A percentile compares a stretch with the other conserved stretches of the same genome.
These are phyloP conservation scores for Charina bottae DNA, from an alignment of 2,113 vertebrate genomes.

Conservation along the genomic window DNA sequence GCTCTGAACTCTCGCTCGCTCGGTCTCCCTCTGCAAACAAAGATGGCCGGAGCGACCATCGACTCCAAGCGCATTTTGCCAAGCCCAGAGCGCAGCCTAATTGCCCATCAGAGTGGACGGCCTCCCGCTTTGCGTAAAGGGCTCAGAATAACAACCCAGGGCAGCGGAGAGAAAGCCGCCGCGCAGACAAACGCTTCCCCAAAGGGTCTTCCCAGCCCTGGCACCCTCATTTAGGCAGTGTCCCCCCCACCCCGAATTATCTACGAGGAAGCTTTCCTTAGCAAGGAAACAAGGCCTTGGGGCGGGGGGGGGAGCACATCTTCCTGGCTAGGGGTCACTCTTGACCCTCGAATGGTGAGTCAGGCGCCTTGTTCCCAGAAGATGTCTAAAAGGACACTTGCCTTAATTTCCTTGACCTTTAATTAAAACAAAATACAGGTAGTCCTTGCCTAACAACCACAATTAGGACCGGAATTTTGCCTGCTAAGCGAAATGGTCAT, in stretches of 20 bases:
- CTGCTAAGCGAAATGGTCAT: no score
- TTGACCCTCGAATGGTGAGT: no score
- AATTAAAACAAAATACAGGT: no score
- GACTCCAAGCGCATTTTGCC: background rate
- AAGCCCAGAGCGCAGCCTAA: background rate
- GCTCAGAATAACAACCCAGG: background rate
- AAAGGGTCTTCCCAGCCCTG: background rate
- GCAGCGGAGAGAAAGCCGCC: background rate
- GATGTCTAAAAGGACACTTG: no score
- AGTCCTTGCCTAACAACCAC: no score
- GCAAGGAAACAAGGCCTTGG: no score
- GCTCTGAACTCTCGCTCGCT: background rate
- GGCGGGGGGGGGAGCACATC: no score
- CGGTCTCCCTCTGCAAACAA: background rate
- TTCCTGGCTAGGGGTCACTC: no score
- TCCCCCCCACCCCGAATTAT: background rate
- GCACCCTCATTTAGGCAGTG: background rate
- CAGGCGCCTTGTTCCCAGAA: no score
- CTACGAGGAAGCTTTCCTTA: background rate
- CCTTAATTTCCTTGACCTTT: no score
- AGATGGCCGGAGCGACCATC: background rate
- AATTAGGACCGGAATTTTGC: no score
- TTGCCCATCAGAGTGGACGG: constrained; percentile 6
- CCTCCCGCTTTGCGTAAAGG: background rate
- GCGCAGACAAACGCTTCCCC: background rate